Evolutionary conservation across 2,113 vertebrate genomes (phyloP).

Genomic region (Diadophis punctatus): DNA sequence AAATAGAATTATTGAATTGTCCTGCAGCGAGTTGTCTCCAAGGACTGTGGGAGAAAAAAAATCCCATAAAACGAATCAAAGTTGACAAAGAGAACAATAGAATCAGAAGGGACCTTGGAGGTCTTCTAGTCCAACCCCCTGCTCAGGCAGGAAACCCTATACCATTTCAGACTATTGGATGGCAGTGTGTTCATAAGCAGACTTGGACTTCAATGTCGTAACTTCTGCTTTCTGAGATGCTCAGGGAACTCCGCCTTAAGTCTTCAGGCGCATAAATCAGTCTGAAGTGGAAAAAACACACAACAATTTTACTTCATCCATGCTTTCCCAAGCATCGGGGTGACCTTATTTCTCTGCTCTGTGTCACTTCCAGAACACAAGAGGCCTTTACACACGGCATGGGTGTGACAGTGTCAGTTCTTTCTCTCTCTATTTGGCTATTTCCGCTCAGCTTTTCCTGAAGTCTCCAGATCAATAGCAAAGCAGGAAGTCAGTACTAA

Average conservation of each 20-base stretch:
- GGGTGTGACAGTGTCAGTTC: not conserved
- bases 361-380: not conserved
- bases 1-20: too few relatives aligned
- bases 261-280: not conserved
- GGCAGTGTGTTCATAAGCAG: not conserved
- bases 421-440: not conserved
- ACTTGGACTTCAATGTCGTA: not conserved
- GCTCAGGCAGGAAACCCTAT: too few relatives aligned
- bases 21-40: too few relatives aligned
- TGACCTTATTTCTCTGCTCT: not conserved
- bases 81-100: too few relatives aligned
- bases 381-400: not conserved
- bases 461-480: not conserved
- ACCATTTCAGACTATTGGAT: not conserved
- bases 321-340: not conserved
- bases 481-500: conserved; percentile 2
- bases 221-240: not conserved
- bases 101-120: too few relatives aligned
- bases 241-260: not conserved
- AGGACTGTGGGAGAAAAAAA: too few relatives aligned
- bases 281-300: not conserved
- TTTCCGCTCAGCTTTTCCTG: not conserved
- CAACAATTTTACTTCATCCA: too few relatives aligned
- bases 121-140: too few relatives aligned
- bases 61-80: too few relatives aligned